phyloP scores from a whole-genome alignment of 2,113 vertebrate species.

The Dendropsophus ebraccatus region DNA sequence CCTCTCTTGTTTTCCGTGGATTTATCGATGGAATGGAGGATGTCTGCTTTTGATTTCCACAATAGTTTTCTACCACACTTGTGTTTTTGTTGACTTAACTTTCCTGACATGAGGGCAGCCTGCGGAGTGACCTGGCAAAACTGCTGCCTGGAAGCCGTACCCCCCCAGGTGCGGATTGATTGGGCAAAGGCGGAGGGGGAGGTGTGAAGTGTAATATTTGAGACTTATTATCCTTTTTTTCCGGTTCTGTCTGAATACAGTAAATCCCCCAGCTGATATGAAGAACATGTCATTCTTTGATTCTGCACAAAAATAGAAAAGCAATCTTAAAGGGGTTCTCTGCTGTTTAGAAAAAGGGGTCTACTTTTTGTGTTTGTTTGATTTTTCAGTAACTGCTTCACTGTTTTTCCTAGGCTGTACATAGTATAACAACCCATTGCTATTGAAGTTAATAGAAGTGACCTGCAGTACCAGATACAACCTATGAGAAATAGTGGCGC shows the following conservation, averaged over 20 bases:
- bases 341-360: no score
- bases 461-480: no score
- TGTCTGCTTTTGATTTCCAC: slow-evolving; percentile 9
- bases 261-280: slow-evolving; percentile 29
- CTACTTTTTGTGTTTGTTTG: no score
- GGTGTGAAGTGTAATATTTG: neutral
- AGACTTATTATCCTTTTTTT: neutral
- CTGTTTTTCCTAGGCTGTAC: no score
- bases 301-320: neutral
- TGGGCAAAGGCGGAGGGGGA: neutral
- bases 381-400: no score
- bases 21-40: slow-evolving; percentile 42
- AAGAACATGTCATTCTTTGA: neutral
- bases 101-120: neutral
- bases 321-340: neutral
- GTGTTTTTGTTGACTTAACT: slow-evolving; percentile 21
- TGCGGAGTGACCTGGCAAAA: slow-evolving; percentile 36
- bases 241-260: slow-evolving; percentile 9
- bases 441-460: no score
- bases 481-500: no score
- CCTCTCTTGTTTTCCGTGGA: neutral
- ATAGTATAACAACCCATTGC: no score
- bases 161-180: neutral
- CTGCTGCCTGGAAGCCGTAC: neutral
- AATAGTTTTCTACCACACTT: slow-evolving; percentile 11